Percentiles rank a stretch among this genome's conserved stretches.
phyloP scores from a whole-genome alignment of 1,140 invertebrate species.

The Rhagoletis pomonella region DNA sequence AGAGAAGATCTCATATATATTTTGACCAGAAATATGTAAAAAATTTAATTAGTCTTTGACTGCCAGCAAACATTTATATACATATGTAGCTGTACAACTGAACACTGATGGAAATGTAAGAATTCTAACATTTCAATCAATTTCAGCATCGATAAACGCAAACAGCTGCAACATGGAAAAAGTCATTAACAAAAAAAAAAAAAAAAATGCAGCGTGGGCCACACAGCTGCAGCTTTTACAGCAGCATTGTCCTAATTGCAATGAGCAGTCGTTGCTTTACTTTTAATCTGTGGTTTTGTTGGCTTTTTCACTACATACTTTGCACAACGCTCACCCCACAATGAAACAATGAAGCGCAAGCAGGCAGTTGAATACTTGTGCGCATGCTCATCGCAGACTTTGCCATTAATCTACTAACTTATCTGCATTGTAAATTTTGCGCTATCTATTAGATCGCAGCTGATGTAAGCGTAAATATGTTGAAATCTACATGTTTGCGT shows the following conservation, averaged over 20 bases:
- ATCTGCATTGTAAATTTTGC: conserved; percentile 46
- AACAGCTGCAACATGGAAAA: not conserved
- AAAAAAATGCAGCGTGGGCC: not conserved
- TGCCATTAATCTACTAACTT: not conserved
- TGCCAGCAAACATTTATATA: no score
- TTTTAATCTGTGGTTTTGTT: not conserved
- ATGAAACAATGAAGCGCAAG: not conserved
- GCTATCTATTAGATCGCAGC: conserved; percentile 32
- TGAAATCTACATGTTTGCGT: not conserved
- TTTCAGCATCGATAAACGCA: not conserved
- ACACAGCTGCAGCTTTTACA: conserved; percentile 3
- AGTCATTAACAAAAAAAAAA: not conserved
- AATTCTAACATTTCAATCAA: conserved; percentile 9
- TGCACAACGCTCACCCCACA: not conserved
- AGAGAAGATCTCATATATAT: no score
- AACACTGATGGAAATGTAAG: no score
- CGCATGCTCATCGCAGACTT: not conserved
- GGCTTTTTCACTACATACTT: not conserved
- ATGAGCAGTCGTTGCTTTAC: not conserved
- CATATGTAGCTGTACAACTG: no score
- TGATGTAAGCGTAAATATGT: not conserved
- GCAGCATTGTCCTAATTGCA: conserved; percentile 13
- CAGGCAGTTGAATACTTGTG: not conserved
- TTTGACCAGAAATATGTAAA: no score
- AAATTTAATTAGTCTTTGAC: no score